Percentiles rank a stretch among this genome's conserved stretches.
phyloP scores from a whole-genome alignment of 2,113 vertebrate genomes.

The Chloebia gouldiae region DNA sequence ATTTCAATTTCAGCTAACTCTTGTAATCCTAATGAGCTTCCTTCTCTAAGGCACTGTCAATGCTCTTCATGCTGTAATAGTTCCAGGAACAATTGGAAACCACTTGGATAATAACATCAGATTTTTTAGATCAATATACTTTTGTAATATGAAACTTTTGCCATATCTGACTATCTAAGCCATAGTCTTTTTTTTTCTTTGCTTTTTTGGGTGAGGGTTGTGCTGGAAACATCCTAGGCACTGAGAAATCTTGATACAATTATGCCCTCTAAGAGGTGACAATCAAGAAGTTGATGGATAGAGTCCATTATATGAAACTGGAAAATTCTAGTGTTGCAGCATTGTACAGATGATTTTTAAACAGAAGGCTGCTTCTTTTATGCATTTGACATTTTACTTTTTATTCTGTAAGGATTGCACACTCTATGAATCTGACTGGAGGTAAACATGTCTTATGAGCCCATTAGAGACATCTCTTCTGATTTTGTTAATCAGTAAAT shows the following conservation, averaged over 20 bases:
- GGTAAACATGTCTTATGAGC: neutral
- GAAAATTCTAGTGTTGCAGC: neutral
- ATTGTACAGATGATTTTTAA: neutral
- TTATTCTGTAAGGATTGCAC: neutral
- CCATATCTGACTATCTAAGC: slow-evolving; percentile 50
- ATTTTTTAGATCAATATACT: slow-evolving; percentile 71
- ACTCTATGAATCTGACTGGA: neutral
- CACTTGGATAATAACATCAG: slow-evolving; percentile 67
- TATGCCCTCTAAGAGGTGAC: neutral
- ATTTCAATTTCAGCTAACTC: slow-evolving; percentile 80
- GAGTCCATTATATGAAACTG: neutral
- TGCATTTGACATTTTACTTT: neutral
- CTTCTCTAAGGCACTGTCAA: slow-evolving; percentile 71
- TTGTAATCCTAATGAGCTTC: slow-evolving; percentile 62
- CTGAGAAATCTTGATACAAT: slow-evolving; percentile 9
- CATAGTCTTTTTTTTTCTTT: neutral
- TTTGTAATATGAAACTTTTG: slow-evolving; percentile 56
- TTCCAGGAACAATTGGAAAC: slow-evolving; percentile 78
- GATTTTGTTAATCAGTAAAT: neutral
- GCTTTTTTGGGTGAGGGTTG: slow-evolving; percentile 11
- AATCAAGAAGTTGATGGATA: slow-evolving; percentile 24
- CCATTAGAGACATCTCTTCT: neutral
- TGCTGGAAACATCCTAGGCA: slow-evolving; percentile 42
- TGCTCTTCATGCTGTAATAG: slow-evolving; percentile 53
- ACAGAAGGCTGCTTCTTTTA: neutral